Conservation (phyloP, 2,888 invertebrate genomes). For the Tineola bisselliella region DNA sequence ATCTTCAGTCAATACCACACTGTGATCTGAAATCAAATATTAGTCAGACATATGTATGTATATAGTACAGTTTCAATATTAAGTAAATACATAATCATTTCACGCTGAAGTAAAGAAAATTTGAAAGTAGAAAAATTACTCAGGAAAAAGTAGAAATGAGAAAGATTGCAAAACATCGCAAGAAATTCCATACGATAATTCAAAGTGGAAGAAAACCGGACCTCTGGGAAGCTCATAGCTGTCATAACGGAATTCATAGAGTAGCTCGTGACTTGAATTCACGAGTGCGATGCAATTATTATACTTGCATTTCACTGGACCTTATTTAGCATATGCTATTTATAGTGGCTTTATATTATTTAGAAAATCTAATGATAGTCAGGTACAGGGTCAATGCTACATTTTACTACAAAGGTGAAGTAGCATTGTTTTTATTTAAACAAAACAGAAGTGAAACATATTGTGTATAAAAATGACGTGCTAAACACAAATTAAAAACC, state of each 20-base stretch:
- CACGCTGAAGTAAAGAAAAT: not conserved
- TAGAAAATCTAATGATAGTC: not conserved
- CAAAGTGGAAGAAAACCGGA: not conserved
- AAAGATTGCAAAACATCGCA: not conserved
- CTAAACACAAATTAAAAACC: not conserved
- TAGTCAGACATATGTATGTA: not conserved
- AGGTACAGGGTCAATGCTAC: too few species aligned
- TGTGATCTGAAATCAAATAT: constrained; percentile 73
- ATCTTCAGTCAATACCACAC: constrained; percentile 84
- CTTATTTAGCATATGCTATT: not conserved
- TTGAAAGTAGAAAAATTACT: not conserved
- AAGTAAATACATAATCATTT: not conserved
- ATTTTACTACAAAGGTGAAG: not conserved
- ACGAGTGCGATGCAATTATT: not conserved
- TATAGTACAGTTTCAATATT: too few species aligned
- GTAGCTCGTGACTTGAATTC: constrained; percentile 1
- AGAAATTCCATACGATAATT: not conserved
- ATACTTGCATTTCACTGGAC: not conserved
- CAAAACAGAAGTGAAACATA: too few species aligned
- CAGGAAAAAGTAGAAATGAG: not conserved
- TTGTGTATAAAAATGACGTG: too few species aligned
- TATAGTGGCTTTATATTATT: not conserved
- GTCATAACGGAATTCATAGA: not conserved
- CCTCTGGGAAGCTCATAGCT: not conserved
- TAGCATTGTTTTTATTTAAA: too few species aligned